Percentiles rank a stretch among this genome's conserved stretches.
These are phyloP conservation scores for Dorcus parallelipipedus DNA, from an alignment of 2,888 invertebrate genomes.

Conservation along the genomic window DNA sequence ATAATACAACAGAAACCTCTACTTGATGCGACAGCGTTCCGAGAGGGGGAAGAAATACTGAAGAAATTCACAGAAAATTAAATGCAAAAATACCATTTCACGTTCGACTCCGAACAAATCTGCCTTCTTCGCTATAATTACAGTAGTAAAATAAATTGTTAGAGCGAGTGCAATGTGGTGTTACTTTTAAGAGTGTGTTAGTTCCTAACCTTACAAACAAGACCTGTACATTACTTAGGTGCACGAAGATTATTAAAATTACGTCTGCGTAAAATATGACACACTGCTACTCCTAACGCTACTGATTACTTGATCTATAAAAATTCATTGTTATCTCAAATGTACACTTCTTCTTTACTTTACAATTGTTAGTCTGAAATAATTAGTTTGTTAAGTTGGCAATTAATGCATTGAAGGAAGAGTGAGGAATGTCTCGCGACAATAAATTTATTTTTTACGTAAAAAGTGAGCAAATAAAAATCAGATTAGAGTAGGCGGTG, in stretches of 20 bases:
- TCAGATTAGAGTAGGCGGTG: too few species aligned
- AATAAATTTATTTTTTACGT: slow-evolving; percentile 36
- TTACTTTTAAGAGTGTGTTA: neutral
- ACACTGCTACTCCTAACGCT: too few species aligned
- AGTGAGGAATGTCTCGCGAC: neutral
- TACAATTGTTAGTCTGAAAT: neutral
- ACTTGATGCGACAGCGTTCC: neutral
- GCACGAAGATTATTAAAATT: too few species aligned
- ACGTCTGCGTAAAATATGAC: too few species aligned
- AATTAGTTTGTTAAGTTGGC: neutral
- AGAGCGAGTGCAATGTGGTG: too few species aligned
- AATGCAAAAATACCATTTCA: slow-evolving; percentile 1
- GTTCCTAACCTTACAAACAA: neutral
- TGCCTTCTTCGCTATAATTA: neutral
- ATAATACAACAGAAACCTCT: neutral
- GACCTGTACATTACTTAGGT: neutral
- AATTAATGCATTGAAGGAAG: neutral
- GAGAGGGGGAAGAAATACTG: neutral
- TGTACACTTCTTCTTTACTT: too few species aligned
- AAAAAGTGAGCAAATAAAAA: too few species aligned
- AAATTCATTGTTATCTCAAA: too few species aligned
- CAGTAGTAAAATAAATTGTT: neutral
- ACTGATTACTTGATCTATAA: too few species aligned
- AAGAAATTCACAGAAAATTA: slow-evolving; percentile 2
- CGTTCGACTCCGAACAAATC: neutral